Evolutionary conservation across 2,888 invertebrate genomes (phyloP).

Genomic region (Mythimna vitellina): DNA sequence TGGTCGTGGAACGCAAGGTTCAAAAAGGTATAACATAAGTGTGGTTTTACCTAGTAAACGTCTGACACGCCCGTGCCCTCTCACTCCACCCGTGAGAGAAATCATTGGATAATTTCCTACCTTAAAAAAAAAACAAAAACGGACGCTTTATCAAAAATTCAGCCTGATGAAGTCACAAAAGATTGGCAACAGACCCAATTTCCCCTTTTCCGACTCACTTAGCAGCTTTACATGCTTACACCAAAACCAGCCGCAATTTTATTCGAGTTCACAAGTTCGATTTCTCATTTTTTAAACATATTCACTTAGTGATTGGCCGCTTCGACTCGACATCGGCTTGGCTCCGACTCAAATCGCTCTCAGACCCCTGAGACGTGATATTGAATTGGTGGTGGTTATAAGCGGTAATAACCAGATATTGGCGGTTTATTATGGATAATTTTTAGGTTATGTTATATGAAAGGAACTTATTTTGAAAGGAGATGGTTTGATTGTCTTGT

Average conservation of each 20-base stretch:
- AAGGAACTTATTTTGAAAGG: not conserved
- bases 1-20: too few species aligned
- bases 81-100: too few species aligned
- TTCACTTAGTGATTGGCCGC: constrained; percentile 60
- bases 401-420: constrained; percentile 37
- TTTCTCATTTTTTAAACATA: constrained; percentile 52
- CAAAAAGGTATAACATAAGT: too few species aligned
- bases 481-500: not conserved
- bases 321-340: constrained; percentile 53
- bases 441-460: not conserved
- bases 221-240: not conserved
- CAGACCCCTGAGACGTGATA: constrained; percentile 57
- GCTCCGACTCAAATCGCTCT: constrained; percentile 64
- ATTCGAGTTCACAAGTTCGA: constrained; percentile 40
- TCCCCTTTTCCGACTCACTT: constrained; percentile 8
- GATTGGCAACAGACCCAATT: constrained; percentile 16
- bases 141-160: not conserved
- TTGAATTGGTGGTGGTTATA: constrained; percentile 53
- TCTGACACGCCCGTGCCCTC: too few species aligned
- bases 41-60: too few species aligned
- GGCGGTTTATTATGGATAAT: constrained; percentile 5
- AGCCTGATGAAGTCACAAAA: not conserved
- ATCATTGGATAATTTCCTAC: too few species aligned
- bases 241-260: constrained; percentile 28
- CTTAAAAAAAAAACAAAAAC: too few species aligned